Percentiles rank a stretch among this genome's conserved stretches.
Conservation (phyloP, 2,888 invertebrate species). For the Epiperipatus broadwayi region DNA sequence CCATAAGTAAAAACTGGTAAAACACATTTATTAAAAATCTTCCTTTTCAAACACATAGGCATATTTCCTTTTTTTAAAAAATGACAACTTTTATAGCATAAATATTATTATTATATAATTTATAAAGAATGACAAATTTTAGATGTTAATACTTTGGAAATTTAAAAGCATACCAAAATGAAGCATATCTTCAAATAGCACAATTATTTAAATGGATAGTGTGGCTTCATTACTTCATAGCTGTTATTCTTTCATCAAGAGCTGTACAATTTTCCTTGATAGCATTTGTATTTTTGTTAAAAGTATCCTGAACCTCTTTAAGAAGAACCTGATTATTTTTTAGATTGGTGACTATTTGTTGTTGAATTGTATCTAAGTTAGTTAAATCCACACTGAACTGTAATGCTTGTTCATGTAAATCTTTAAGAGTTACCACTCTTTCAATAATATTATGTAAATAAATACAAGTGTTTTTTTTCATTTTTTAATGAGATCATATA, state of each 20-base stretch:
- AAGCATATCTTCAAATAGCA: too few relatives aligned
- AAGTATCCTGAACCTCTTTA: constrained; percentile 58
- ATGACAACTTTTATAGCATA: too few relatives aligned
- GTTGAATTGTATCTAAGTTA: constrained; percentile 56
- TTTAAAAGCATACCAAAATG: too few relatives aligned
- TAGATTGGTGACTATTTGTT: constrained; percentile 46
- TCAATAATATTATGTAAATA: constrained; percentile 57
- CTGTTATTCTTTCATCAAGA: constrained; percentile 49
- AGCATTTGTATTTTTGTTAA: constrained; percentile 54
- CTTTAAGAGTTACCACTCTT: constrained; percentile 63
- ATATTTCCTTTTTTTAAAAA: too few relatives aligned
- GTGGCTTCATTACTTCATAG: constrained; percentile 37
- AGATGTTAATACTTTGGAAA: too few relatives aligned
- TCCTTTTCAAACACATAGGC: too few relatives aligned
- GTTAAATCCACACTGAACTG: too few relatives aligned
- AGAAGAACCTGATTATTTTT: constrained; percentile 57
- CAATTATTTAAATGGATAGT: too few relatives aligned
- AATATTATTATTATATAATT: too few relatives aligned
- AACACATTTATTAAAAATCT: too few relatives aligned
- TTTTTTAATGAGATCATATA: constrained; percentile 69
- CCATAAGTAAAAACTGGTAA: too few relatives aligned
- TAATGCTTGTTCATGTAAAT: constrained; percentile 76
- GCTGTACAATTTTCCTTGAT: constrained; percentile 53
- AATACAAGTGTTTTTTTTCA: constrained; percentile 60
- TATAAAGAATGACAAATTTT: too few relatives aligned